phyloP scores from a whole-genome alignment of 1,140 invertebrate species.

The Drosophila ficusphila region DNA sequence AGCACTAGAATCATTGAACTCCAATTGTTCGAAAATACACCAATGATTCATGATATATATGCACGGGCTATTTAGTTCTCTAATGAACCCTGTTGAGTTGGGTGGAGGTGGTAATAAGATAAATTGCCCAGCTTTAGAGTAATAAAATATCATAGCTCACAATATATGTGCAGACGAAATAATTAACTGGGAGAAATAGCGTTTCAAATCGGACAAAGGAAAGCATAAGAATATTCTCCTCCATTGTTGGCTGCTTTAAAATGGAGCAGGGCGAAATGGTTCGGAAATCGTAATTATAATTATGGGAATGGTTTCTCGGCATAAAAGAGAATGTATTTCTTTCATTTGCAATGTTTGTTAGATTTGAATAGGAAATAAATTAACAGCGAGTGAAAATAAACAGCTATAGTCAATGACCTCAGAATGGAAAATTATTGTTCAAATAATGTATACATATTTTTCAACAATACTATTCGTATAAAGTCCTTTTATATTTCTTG shows the following conservation, averaged over 20 bases:
- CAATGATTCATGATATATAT: constrained; percentile 45
- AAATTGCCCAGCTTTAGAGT: neutral
- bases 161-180: constrained; percentile 14
- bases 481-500: neutral
- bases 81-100: constrained; percentile 3
- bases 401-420: constrained; percentile 23
- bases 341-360: constrained; percentile 5
- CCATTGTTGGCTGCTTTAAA: constrained; percentile 26
- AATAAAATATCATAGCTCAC: constrained; percentile 19
- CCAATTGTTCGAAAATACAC: constrained; percentile 38
- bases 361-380: constrained; percentile 12
- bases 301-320: constrained; percentile 30
- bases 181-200: constrained; percentile 41
- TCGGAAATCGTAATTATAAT: constrained; percentile 34
- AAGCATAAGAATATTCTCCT: constrained; percentile 34
- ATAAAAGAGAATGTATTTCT: constrained; percentile 38
- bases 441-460: neutral
- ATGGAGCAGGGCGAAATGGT: constrained; percentile 31
- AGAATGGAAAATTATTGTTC: neutral
- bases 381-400: neutral
- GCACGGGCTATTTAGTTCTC: neutral
- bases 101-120: constrained; percentile 10
- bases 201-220: constrained; percentile 30
- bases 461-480: neutral
- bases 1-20: constrained; percentile 68